Base-by-base conservation (phyloP, 1,140 invertebrate species). In the Anthonomus grandis region DNA sequence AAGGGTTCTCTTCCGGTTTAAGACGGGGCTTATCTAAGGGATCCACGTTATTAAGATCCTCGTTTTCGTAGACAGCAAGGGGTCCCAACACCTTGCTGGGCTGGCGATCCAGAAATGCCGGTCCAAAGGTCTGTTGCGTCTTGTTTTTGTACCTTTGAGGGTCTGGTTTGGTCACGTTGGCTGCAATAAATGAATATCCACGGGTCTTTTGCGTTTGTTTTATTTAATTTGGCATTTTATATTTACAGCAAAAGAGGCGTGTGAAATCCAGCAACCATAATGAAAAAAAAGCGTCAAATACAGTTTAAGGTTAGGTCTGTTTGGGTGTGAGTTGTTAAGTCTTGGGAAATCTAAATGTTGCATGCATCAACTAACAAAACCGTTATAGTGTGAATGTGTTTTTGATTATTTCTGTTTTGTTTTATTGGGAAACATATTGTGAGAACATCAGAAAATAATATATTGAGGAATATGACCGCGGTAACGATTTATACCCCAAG, bases 41-140 rank as follows among this genome's bases (percentile, higher is more conserved):
- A 45, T 60, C 57, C 3, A 57, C 23, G 3, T 18, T 49, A 37
- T 52, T 56, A 18, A 37, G 31, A 19, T 60, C 54, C 8, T 59
- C 42, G 37, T 72, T 72, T 27, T 58, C 60, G 45, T 72, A 72
- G 19, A 70, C 63, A 15, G 57, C 9, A 22, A 73, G 57, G 5
- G 71, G 71, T 23, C 71, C 71, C 25, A 67, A 46, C 3, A 64
- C 59, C 63, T 72, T 72, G 3, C 67, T 68, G 9, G 71, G 65
- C 18, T 49, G 22, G 57, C 69, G 70, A 12, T 50, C 55, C 18
- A 13, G 19, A n/a, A n/a, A 8, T 51, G 42, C 4, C 19, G n/a
- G 23, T 57, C 17, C 21, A 54, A 48, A 10, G 51, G 36, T 10
- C 38, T 39, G 15, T 34, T 31, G 41, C 57, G 45, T 36, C 18